Evolutionary conservation across 2,113 vertebrate species (phyloP), one percentile per base, ranked within the genome.

Genomic region (Turdus rufiventris): DNA sequence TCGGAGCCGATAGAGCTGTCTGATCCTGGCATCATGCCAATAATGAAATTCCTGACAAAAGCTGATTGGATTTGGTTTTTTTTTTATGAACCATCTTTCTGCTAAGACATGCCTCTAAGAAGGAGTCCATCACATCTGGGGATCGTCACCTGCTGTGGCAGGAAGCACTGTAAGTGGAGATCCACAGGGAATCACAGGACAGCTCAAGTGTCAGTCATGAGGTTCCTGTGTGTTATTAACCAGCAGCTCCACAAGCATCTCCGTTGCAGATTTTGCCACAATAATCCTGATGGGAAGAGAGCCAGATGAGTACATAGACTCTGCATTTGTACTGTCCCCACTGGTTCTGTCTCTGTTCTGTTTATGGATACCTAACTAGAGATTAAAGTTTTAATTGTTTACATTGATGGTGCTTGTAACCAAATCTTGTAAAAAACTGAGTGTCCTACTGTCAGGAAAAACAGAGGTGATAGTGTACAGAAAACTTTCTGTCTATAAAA

Each of bases 321-420:
- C 48, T 77, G 88, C 47, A 28, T 85, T 91, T 53, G 13, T 61
- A 34, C 28, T 48, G 40, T 66, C 38, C 53, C 23, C 62, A 10
- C 18, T 79, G 89, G 14, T 82, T 91, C 76, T 76, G 40, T 76
- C 33, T 70, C 20, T 66, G 19, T 88, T 71, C 38, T 88, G 34
- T 85, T 93, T 91, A 70, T 58, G 81, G 68, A 71, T 71, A 71
- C 17, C 48, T 86, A 63, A 66, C 12, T 74, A 71, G 76, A 78
- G 89, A 84, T 45, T 8, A 42, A 94, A 66, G 24, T 36, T 96
- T 74, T 60, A 21, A 53, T 91, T 83, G 90, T 95, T 96, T 96
- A 86, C 82, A 80, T 38, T 77, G 13, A 24, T 74, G 85, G 78
- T 77, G 60, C 81, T 94, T 86, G 51, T 93, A 80, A 93, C n/a